Evolutionary conservation across 1,140 invertebrate genomes (phyloP), one percentile per base, ranked within the genome.

Genomic region (Parasteatoda tepidariorum): DNA sequence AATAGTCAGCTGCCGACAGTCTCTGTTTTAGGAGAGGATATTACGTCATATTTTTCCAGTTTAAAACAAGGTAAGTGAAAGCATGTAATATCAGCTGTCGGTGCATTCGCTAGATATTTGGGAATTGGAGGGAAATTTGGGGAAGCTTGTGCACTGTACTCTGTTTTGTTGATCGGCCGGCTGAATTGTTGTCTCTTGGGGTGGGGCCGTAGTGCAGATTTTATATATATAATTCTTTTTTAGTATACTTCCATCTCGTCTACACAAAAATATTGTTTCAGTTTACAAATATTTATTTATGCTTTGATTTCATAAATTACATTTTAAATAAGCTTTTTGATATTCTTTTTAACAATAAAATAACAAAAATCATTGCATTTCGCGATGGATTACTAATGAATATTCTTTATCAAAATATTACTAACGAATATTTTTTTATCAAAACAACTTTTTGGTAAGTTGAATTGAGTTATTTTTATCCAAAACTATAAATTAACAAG

Each of bases 61-160:
- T 24, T n/a, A n/a, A n/a, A 68, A 28, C 13, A 68, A 41, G 66
- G 66, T 68, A 68, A 68, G 66, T 31, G 24, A n/a, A 15, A 24
- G 13, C 6, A 48, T 66, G 26, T 48, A 41, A 30, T 30, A 26
- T 68, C 66, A 68, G n/a, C 66, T 68, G 55, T 68, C 9, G 66
- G 66, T 33, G 38, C 41, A 68, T 68, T 22, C 62, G 34, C 15
- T 38, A n/a, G 31, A 31, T 41, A 26, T 38, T 22, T 22, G 38
- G 26, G 33, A 68, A 34, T 26, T 68, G 33, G 66, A 68, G 66
- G 66, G 66, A 68, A 68, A 68, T 26, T 68, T 68, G 38, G 38
- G 66, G 38, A 34, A 66, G 7, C 3, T 28, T 66, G 62, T 31
- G n/a, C 31, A 33, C 31, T 66, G 7, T 13, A 11, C n/a, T 7